Evolutionary conservation across 2,797 vertebrate species (phyloP), one percentile per base, ranked within the genome.

Genomic region (Gymnoscopelus microlampas): DNA sequence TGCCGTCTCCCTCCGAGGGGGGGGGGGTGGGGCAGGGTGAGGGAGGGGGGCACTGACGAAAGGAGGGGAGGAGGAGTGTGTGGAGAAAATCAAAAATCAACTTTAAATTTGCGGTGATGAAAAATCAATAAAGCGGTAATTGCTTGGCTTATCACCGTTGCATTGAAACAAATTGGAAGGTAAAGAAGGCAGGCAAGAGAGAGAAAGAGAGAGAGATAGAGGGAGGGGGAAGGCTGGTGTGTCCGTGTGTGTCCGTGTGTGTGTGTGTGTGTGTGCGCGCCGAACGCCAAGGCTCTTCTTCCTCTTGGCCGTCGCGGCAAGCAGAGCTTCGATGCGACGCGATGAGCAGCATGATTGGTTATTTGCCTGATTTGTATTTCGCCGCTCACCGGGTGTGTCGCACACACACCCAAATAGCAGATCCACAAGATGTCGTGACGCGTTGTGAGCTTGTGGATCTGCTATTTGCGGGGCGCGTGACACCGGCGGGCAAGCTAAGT

Each of bases 111-210:
- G 93, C 91, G 91, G 91, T 95, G 96, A 97, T 97, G 95, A 97
- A 97, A 97, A 98, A 98, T 97, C 96, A 96, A 98, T 98, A 95
- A 94, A 93, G 78, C 93, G 90, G 95, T 97, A 97, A 98, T 98
- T 98, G 96, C 96, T 96, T 93, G 95, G 96, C 95, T 97, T 97
- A 97, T 98, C 95, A 92, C 88, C 77, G 93, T 10, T 84, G 66
- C 70, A 91, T 94, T 93, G 92, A 93, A 92, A 96, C 94, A 95
- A 95, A 96, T 92, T 92, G 95, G 95, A 94, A 91, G 92, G 39
- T 10, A 44, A 44, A 7, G 39, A 44, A 44, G 39, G 39, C 39
- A 4, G 26, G 87, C 82, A 92, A 92, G 89, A 94, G 92, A 75
- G 83, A 74, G 63, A 24, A 9, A 3, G 51, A 19, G 29, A 9